phyloP scores from a whole-genome alignment of 2,888 invertebrate species.

The Deroplatys truncata region DNA sequence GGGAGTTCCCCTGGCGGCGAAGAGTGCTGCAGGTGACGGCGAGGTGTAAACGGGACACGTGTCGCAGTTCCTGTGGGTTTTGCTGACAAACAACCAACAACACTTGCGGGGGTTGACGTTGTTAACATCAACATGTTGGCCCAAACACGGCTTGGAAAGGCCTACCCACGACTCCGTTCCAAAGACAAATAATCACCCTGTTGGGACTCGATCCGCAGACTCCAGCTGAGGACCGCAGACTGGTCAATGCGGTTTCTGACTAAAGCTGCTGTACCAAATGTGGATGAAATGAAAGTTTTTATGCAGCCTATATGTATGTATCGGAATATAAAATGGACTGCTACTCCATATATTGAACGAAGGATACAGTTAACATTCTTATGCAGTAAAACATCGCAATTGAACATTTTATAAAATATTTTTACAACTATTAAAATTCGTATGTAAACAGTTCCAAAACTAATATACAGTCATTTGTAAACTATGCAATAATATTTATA shows the following conservation, averaged over 20 bases:
- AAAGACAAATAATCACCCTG: not conserved
- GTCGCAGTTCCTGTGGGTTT: not conserved
- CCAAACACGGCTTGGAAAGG: not conserved
- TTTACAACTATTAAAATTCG: too few species aligned
- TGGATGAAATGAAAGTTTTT: too few species aligned
- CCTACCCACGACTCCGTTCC: not conserved
- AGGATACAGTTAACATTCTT: too few species aligned
- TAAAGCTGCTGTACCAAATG: too few species aligned
- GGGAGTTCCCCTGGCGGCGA: not conserved
- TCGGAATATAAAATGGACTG: too few species aligned
- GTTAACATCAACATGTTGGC: not conserved
- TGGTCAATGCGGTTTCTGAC: not conserved
- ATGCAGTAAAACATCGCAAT: too few species aligned
- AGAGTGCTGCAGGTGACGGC: not conserved
- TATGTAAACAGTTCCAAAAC: too few species aligned
- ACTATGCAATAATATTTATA: too few species aligned
- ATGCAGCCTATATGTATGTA: too few species aligned
- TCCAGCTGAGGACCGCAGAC: not conserved
- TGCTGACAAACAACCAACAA: not conserved
- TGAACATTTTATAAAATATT: too few species aligned
- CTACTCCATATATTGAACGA: too few species aligned
- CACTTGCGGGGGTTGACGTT: not conserved
- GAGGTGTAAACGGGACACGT: not conserved
- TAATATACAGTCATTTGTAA: too few species aligned
- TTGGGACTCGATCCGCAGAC: not conserved